Base-by-base conservation (phyloP, 2,113 vertebrate species). In the Microcebus tavaratra region DNA sequence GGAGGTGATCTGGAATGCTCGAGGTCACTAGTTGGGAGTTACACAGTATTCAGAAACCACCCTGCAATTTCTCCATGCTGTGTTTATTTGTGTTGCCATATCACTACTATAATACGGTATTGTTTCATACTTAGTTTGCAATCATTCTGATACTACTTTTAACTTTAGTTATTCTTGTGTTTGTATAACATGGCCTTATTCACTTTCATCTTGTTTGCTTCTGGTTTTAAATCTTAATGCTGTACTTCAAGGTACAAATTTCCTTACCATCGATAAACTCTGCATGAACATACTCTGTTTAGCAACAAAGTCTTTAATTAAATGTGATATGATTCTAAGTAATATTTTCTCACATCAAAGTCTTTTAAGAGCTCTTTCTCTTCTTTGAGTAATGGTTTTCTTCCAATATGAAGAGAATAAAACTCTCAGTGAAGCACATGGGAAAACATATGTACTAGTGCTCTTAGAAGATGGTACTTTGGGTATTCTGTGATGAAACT, bases 361-460 rank as follows among this genome's bases (percentile, higher is more conserved):
- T 89, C 89, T 88, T 92, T 86, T 65, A 45, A 85, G 53, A 80
- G 29, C 36, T 57, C 50, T 89, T 96, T 81, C 55, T 82, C 45
- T 88, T 70, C 39, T 79, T 39, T 75, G 11, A 72, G 11, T n/a
- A 82, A 72, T 15, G n/a, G 15, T 61, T 72, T 87, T 78, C 29
- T 81, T 95, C 87, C 59, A 29, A 45, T 9, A 53, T 48, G 27
- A 13, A 15, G 6, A 57, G 14, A 89, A 70, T 36, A 76, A 91
- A 70, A 63, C 48, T 70, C n/a, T 79, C 39, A 75, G n/a, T 11
- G 34, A 91, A 90, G 48, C 34, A 85, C 21, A 75, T 1, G 17
- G 25, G n/a, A 4, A 39, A 55, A 88, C 75, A 97, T 29, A 42
- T 29, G 84, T 50, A 7, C 29, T 48, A 8, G 23, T 9, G 4